Evolutionary conservation across 2,888 invertebrate species (phyloP), one percentile per base, ranked within the genome.

Genomic region (Phania funesta): DNA sequence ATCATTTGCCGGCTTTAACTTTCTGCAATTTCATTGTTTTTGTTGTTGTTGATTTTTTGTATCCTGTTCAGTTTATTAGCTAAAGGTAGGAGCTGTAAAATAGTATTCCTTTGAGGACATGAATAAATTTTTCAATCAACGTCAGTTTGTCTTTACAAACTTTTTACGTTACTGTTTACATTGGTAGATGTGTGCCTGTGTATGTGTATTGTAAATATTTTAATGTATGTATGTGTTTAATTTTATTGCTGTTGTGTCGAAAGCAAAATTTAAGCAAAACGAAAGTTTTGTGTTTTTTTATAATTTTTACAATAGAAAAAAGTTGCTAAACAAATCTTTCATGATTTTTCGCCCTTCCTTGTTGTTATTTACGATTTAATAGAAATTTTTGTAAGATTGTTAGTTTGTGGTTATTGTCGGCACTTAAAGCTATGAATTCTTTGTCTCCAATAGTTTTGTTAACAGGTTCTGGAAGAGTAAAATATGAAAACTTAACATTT

Each of bases 121-220:
- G 84, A 82, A 85, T 85, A 85, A 85, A 85, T 85, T 85, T 85
- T 84, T 80, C 85, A 85, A 85, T 85, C 85, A 85, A 84, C 85
- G 84, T 85, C 80, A 80, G 85, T 83, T 84, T 85, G 85, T 84
- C 74, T 83, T 67, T 20, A 48, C 35, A 20, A 64, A 70, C 24
- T 80, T 82, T 83, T 62, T 81, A 65, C 76, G 62, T 71, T 65
- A 22, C 4, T 26, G 11, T 48, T 56, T 74, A 24, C 35, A 44
- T 44, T 24, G 22, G 22, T 58, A 26, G 26, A 13, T 18, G 3
- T 38, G 8, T 50, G n/a, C n/a, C n/a, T n/a, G n/a, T n/a, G n/a
- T n/a, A n/a, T n/a, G n/a, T n/a, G n/a, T n/a, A n/a, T n/a, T n/a
- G n/a, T n/a, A n/a, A n/a, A n/a, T n/a, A n/a, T n/a, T n/a, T n/a